Base-by-base conservation (phyloP, 2,797 vertebrate species). In the Schizothorax lantsangensis region DNA sequence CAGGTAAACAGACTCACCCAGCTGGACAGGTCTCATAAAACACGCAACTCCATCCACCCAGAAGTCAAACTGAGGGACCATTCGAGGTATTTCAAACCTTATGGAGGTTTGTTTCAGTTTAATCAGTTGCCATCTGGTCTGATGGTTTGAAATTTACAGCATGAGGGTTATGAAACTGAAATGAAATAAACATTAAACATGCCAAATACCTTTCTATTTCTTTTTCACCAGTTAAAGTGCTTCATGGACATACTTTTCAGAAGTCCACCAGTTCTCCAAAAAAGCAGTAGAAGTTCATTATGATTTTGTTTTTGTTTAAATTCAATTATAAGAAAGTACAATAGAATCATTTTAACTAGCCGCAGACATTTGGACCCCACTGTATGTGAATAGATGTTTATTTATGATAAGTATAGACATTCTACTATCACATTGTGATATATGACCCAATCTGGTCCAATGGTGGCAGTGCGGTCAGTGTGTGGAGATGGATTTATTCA, bases 401-500 rank as follows among this genome's bases (percentile, higher is more conserved):
- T 45, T 49, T 45, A 52, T 66, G 57, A 54, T 9, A 57, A 47
- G 14, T 52, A 68, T 10, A 52, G 7, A 71, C 30, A 38, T 57
- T 81, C 47, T 30, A 43, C 40, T 69, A 23, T 78, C 62, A n/a
- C 59, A 43, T 30, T 73, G 82, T 88, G 83, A 85, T 81, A 15
- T 77, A 85, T 85, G 72, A 21, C 38, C 33, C 40, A 49, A 45
- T 88, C 66, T 82, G 83, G 79, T 43, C 43, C 26, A 33, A n/a
- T 36, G 68, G 59, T 36, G 30, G 52, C 21, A 52, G 21, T 40
- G 21, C 40, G 23, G 40, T 81, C 71, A 45, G 36, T 64, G 19
- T 57, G 49, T 33, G 49, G 36, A 68, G 66, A 80, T 68, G 62
- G 75, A 72, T 73, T 84, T 71, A 64, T 83, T 83, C 81, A 78